phyloP scores from a whole-genome alignment of 2,797 vertebrate genomes.

The Amblyraja radiata region DNA sequence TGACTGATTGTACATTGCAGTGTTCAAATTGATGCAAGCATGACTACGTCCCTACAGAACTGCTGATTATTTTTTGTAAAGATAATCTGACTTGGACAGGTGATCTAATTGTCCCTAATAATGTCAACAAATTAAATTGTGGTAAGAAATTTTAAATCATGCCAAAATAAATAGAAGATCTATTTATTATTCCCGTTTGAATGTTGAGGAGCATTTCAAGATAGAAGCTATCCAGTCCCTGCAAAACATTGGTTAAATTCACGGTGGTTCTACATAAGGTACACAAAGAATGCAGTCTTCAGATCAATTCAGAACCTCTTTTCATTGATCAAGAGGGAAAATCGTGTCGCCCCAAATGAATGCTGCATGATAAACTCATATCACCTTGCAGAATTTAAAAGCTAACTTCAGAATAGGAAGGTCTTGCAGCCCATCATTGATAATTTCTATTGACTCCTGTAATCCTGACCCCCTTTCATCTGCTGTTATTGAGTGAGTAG shows the following conservation, averaged over 20 bases:
- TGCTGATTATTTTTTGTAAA: neutral
- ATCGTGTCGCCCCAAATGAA: neutral
- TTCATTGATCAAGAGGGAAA: neutral
- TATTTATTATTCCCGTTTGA: neutral
- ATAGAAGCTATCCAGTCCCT: neutral
- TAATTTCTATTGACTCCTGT: neutral
- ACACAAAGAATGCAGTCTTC: neutral
- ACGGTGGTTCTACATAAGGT: neutral
- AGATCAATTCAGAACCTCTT: neutral
- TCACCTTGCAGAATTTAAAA: neutral
- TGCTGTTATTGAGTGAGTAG: neutral
- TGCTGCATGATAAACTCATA: neutral
- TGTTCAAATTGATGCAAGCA: neutral
- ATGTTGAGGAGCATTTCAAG: neutral
- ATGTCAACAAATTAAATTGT: neutral
- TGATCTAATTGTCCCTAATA: neutral
- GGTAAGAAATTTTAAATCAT: neutral
- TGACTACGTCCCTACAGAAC: neutral
- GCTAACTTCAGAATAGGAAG: neutral
- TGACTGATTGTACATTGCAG: neutral
- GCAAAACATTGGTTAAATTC: neutral
- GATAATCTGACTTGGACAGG: neutral
- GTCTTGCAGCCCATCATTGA: neutral
- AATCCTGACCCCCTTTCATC: neutral
- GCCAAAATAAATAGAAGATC: neutral